Base-by-base conservation (phyloP, 1,140 invertebrate species). In the Diploscapter pachys region DNA sequence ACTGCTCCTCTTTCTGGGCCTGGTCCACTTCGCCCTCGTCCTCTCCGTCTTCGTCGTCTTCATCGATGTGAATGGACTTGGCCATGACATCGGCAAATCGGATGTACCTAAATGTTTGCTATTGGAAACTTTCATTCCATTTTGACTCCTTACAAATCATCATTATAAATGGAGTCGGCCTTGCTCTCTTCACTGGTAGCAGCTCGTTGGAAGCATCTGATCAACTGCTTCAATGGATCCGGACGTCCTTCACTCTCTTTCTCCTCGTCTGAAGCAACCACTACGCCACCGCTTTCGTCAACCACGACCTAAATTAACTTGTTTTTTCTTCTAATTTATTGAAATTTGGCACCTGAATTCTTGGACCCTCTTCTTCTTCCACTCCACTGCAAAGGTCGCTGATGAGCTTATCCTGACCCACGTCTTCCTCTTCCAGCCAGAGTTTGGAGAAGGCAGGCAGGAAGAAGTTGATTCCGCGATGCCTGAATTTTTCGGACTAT, bases 1-100 rank as follows among this genome's bases (percentile, higher is more conserved):
- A 98, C 86, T 98, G 94, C 93, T 99, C 98, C 89, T 99, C 97
- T 94, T 99, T 95, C 89, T 98, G 95, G n/a, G 83, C 82, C 63
- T 84, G 83, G 72, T 85, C 85, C 59, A 86, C 76, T 69, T 84
- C 70, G 90, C 91, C 89, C 69, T 89, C 95, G 66, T 88, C 89
- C 83, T 95, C 94, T 86, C 96, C 95, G 82, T 97, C 95, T 83
- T 97, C 95, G 84, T 96, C 94, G 69, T 88, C 88, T 52, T 94
- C 95, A 81, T 94, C 95, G 48, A 95, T 97, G 87, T 94, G 79
- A 9, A 83, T 83, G 77, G 82, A 90, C 88, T 93, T 94, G 8
- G 94, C 93, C 86, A 98, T 95, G 71, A 99, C 98, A 83, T 95
- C 91, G 0, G 96, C 95, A 86, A 98, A 99, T 11, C 93, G 92